Conservation (phyloP, 2,888 invertebrate species). For the Himalopsyche kuldschensis region DNA sequence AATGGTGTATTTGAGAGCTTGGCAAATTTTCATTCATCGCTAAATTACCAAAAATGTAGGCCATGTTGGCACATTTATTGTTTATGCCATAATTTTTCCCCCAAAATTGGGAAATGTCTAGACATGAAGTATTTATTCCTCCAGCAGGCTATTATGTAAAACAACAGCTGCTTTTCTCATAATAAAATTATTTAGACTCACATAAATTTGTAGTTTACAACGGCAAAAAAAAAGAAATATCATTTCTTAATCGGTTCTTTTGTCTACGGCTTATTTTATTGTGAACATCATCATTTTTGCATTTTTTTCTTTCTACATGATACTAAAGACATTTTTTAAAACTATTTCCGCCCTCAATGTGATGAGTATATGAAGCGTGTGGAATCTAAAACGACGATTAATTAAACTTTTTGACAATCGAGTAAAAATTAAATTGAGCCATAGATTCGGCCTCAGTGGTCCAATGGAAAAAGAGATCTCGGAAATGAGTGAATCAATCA, state of each 20-base stretch:
- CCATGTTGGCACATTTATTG: background rate
- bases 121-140: background rate
- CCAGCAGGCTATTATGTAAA: background rate
- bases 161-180: background rate
- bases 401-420: too few relatives aligned
- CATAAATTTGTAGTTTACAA: background rate
- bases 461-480: too few relatives aligned
- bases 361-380: too few relatives aligned
- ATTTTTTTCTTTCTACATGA: too few relatives aligned
- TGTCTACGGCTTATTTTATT: too few relatives aligned
- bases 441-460: too few relatives aligned
- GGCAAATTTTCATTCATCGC: background rate
- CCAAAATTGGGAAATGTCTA: background rate
- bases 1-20: background rate
- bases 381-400: too few relatives aligned
- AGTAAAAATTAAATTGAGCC: too few relatives aligned
- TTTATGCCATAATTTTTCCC: background rate
- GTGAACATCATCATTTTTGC: too few relatives aligned
- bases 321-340: too few relatives aligned
- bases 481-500: too few relatives aligned
- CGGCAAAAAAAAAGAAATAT: background rate
- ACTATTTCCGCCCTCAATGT: too few relatives aligned
- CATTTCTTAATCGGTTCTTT: background rate
- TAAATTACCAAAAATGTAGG: background rate
- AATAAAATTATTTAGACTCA: background rate